Base-by-base conservation (phyloP, 2,113 vertebrate species). In the Nycticryphes semicollaris region DNA sequence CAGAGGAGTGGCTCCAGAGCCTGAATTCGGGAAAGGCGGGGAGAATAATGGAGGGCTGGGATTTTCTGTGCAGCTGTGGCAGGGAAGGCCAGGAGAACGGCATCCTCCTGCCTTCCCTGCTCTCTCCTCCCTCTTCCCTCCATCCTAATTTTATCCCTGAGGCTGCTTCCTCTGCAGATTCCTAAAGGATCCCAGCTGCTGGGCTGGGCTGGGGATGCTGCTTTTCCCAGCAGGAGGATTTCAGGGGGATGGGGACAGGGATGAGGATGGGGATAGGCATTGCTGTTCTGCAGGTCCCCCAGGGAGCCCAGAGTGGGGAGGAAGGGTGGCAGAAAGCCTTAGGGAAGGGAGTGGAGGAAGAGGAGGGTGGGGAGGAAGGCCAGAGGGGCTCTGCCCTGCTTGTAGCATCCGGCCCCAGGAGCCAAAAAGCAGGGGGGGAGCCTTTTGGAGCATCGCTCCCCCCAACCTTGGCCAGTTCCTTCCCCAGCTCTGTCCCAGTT, bases 161-260 rank as follows among this genome's bases (percentile, higher is more conserved):
- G 63, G 63, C 63, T 66, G 53, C 97, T 96, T 97, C 76, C 90
- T 89, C 86, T 96, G 93, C 90, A 91, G 84, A 95, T 94, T 95
- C 97, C 94, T 97, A 37, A 94, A 75, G 85, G 64, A 87, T 85
- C 74, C 78, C 97, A 97, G 95, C 96, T 96, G 96, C 88, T 35
- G 48, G 84, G 33, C 63, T 3, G 13, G 37, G 45, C 69, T 24
- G 28, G 37, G 48, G 60, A 37, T 75, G 41, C 76, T 33, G 86
- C 54, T 92, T 81, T 86, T 95, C 62, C 33, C 1, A 2, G 60
- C 66, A 78, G 78, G 50, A 90, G 37, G 41, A 56, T 88, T 80
- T 62, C 14, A 17, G 41, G 62, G 72, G 48, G 19, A 23, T 14
- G 2, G 69, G 53, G n/a, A 37, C 10, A 7, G 84, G 41, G 20